Evolutionary conservation across 2,888 invertebrate species (phyloP).

Genomic region (Thecophora atra): DNA sequence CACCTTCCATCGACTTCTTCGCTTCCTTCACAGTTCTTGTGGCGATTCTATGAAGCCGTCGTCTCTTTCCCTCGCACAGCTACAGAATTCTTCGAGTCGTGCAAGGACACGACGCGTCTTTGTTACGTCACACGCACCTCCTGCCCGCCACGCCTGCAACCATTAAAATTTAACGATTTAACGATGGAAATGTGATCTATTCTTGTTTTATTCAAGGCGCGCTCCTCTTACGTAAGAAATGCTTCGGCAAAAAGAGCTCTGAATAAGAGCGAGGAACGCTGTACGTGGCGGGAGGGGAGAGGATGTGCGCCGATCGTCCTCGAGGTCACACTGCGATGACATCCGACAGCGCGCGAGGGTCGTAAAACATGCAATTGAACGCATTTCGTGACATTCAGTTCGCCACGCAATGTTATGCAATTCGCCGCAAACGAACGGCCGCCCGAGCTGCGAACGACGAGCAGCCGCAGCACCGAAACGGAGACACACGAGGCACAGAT

Average conservation of each 20-base stretch:
- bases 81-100: neutral
- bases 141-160: conserved; percentile 21
- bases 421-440: conserved; percentile 7
- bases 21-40: too few relatives aligned
- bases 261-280: neutral
- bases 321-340: conserved; percentile 1
- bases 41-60: too few relatives aligned
- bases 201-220: conserved; percentile 26
- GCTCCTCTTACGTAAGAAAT: conserved; percentile 29
- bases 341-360: conserved; percentile 30
- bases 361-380: conserved; percentile 25
- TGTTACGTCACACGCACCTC: conserved; percentile 18
- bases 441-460: conserved; percentile 23
- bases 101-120: conserved; percentile 11
- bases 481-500: conserved; percentile 43
- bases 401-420: conserved; percentile 55
- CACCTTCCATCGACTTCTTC: too few relatives aligned
- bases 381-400: conserved; percentile 16
- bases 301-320: conserved; percentile 15
- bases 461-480: conserved; percentile 25
- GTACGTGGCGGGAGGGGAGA: too few relatives aligned
- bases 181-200: neutral
- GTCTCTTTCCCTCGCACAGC: too few relatives aligned
- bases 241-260: neutral
- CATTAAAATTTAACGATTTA: conserved; percentile 17